Evolutionary conservation across 1,140 invertebrate species (phyloP), one percentile per base, ranked within the genome.

Genomic region (Scylla paramamosain): DNA sequence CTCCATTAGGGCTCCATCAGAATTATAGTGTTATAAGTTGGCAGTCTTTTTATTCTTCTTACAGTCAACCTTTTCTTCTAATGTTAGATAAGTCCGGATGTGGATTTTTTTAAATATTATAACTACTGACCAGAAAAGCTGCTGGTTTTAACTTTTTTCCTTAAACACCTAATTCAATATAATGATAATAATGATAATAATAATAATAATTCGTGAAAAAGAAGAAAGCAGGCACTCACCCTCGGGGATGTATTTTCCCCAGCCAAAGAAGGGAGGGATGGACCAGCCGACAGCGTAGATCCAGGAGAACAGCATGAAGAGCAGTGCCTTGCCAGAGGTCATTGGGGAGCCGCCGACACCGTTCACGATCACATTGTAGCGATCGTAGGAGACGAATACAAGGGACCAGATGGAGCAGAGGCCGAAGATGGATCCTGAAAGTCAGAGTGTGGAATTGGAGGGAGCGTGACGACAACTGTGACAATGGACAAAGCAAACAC

Each of bases 301-400:
- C 96, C 96, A 97, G 31, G 96, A 93, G 88, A 97, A 94, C 1
- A 96, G 29, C 25, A 97, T 93, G 59, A 96, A 89, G n/a, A 95
- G n/a, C 0, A 95, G 32, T 10, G 96, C 96, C 93, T 95, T 96
- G 20, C 83, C 77, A 39, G 83, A 91, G n/a, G 96, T 96, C 86
- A 97, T 94, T 12, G 96, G 96, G 16, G 95, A 95, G 0, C 96
- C 96, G 84, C 82, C 89, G 31, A 97, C 93, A n/a, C 96, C 96
- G 28, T 96, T 93, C 14, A 96, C 96, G 91, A 97, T 97, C 59
- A 97, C 96, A 82, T 96, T 96, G 96, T 96, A 96, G 32, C 96
- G 96, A 95, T 97, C 96, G 92, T 94, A 96, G 10, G 96, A 96
- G 95, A 97, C 96, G 89, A 96, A 95, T 16, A 96, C 96, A 82